phyloP scores from a whole-genome alignment of 2,888 invertebrate species.

The Acanthococcus lagerstroemiae region DNA sequence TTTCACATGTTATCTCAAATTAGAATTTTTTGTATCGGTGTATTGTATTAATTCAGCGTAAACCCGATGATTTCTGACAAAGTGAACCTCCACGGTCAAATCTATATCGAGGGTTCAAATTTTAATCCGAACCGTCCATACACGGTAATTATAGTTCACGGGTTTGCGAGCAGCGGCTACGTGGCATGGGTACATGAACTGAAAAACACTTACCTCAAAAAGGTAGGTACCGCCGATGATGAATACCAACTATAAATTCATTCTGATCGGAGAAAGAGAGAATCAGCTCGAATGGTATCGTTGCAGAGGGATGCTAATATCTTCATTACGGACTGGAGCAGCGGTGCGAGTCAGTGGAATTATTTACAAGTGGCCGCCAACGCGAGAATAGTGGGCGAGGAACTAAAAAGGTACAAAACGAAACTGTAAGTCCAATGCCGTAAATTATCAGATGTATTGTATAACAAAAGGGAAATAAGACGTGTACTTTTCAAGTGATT shows the following conservation, averaged over 20 bases:
- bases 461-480: too few relatives aligned
- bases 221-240: constrained; percentile 48
- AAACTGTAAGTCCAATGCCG: too few relatives aligned
- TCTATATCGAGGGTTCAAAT: constrained; percentile 48
- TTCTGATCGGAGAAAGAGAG: too few relatives aligned
- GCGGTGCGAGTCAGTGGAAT: constrained; percentile 52
- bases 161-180: constrained; percentile 52
- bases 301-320: constrained; percentile 52
- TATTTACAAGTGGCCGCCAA: constrained; percentile 43
- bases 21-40: too few relatives aligned
- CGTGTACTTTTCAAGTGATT: too few relatives aligned
- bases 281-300: not conserved
- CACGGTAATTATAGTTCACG: constrained; percentile 54
- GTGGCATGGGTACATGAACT: constrained; percentile 51
- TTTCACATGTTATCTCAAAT: too few relatives aligned
- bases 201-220: constrained; percentile 48
- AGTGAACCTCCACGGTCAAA: constrained; percentile 35
- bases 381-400: constrained; percentile 39
- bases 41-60: too few relatives aligned
- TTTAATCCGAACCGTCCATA: constrained; percentile 41
- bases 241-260: too few relatives aligned
- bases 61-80: constrained; percentile 29
- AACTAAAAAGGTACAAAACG: too few relatives aligned
- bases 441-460: too few relatives aligned
- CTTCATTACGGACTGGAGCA: constrained; percentile 55